Evolutionary conservation across 1,140 invertebrate species (phyloP).

Genomic region (Drosophila biarmipes): DNA sequence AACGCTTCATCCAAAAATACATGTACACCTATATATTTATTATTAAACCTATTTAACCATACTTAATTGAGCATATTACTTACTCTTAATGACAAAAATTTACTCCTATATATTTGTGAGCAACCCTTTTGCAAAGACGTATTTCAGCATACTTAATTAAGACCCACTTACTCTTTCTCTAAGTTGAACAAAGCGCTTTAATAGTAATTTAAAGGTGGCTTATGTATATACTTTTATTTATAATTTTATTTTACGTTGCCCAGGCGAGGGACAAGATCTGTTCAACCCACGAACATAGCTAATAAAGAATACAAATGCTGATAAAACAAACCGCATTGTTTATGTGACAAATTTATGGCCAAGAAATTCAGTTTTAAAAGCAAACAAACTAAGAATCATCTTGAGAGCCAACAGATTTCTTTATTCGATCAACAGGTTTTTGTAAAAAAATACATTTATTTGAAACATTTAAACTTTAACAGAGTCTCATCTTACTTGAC

Average conservation of each 20-base stretch:
- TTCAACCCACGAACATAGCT: constrained; percentile 42
- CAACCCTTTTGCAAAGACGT: too few relatives aligned
- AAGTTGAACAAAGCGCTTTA: constrained; percentile 56
- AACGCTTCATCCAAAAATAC: constrained; percentile 73
- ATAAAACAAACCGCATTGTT: constrained; percentile 16
- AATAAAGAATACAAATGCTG: constrained; percentile 30
- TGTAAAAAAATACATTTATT: constrained; percentile 29
- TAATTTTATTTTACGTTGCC: constrained; percentile 39
- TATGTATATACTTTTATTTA: constrained; percentile 62
- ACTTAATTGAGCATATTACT: constrained; percentile 49
- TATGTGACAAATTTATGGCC: too few relatives aligned
- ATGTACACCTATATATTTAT: constrained; percentile 49
- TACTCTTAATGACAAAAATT: too few relatives aligned
- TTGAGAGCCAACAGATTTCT: constrained; percentile 19
- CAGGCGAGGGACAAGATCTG: constrained; percentile 51
- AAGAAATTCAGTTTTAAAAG: not conserved
- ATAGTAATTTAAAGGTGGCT: constrained; percentile 66
- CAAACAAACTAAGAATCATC: constrained; percentile 5
- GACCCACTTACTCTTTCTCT: constrained; percentile 17
- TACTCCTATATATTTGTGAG: too few relatives aligned
- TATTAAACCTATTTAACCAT: constrained; percentile 51
- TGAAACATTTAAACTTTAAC: constrained; percentile 4
- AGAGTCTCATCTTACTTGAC: constrained; percentile 27
- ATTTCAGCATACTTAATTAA: too few relatives aligned
- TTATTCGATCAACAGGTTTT: constrained; percentile 39